phyloP scores from a whole-genome alignment of 64 coral and sea anemone genomes.

The Montipora efflorescens region DNA sequence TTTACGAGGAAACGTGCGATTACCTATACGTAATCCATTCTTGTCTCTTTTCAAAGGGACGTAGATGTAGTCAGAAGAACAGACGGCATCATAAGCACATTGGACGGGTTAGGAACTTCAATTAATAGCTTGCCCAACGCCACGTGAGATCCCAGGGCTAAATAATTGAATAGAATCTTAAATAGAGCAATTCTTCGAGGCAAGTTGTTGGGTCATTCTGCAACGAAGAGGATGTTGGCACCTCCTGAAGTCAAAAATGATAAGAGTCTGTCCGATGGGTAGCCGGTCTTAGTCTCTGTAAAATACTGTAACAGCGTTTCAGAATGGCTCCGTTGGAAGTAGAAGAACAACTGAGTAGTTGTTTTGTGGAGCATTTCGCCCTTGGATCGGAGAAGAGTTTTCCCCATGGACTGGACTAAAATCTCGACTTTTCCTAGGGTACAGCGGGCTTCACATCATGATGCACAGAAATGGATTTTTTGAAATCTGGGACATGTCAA shows the following conservation, averaged over 20 bases:
- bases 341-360: not conserved
- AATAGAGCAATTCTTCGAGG: not conserved
- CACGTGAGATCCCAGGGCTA: not conserved
- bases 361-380: not conserved
- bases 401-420: not conserved
- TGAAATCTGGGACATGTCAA: not conserved
- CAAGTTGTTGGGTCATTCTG: not conserved
- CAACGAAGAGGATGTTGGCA: not conserved
- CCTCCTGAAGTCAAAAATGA: no score
- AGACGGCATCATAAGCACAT: slow-evolving; percentile 15
- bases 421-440: not conserved
- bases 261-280: not conserved
- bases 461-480: not conserved
- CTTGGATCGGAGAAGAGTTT: no score
- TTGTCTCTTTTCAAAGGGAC: slow-evolving; percentile 12
- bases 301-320: no score
- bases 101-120: slow-evolving; percentile 37
- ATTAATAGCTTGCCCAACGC: not conserved
- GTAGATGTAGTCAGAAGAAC: slow-evolving; percentile 32
- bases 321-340: not conserved
- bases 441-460: not conserved
- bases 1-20: no score
- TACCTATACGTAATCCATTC: no score
- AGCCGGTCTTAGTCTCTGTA: not conserved
- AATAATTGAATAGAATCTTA: not conserved